Evolutionary conservation across 2,797 vertebrate genomes (phyloP).

Genomic region (Phalanger gymnotis): DNA sequence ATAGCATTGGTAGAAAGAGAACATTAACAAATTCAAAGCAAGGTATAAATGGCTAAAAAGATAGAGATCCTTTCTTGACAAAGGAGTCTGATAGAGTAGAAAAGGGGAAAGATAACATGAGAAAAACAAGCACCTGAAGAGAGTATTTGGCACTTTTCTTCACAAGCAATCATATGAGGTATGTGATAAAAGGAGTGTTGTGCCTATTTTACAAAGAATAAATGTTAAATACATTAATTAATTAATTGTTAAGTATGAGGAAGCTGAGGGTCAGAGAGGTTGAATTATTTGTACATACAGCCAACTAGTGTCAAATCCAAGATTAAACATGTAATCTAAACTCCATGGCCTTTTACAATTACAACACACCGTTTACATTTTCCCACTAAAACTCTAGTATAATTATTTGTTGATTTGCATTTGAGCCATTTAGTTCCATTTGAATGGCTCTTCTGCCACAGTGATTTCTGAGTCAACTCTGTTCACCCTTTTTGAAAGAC

Average conservation of each 20-base stretch:
- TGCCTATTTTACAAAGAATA: neutral
- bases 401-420: neutral
- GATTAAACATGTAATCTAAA: neutral
- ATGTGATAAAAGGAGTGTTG: neutral
- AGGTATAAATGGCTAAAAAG: neutral
- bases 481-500: neutral
- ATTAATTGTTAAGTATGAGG: neutral
- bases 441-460: neutral
- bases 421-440: neutral
- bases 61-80: too few species aligned
- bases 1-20: neutral
- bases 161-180: neutral
- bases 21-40: neutral
- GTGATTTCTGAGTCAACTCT: neutral
- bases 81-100: neutral
- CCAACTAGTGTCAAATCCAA: neutral
- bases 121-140: neutral
- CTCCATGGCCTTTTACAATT: neutral
- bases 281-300: neutral
- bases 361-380: neutral
- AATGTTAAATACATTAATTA: neutral
- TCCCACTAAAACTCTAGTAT: neutral
- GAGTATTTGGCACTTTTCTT: neutral
- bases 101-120: fast-evolving
- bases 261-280: neutral